A percentile compares a stretch with the other conserved stretches of the same genome.
Evolutionary conservation across 2,888 invertebrate species (phyloP).

Genomic region (Orthosia gracilis): DNA sequence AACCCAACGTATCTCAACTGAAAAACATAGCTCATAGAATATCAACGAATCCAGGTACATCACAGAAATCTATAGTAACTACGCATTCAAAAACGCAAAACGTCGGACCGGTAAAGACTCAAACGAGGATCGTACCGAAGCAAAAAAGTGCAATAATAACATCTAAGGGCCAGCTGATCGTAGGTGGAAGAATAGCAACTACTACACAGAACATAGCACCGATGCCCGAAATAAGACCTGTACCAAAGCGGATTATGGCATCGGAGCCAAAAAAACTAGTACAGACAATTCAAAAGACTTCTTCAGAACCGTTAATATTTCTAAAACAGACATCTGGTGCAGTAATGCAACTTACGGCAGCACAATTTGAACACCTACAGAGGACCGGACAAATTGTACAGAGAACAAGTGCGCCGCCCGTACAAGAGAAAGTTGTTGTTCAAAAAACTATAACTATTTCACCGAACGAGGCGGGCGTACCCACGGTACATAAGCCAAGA

Average conservation of each 20-base stretch:
- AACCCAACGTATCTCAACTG: conserved; percentile 81
- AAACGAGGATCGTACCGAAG: conserved; percentile 84
- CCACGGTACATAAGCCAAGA: conserved; percentile 77
- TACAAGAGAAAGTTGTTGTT: conserved; percentile 80
- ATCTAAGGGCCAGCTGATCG: conserved; percentile 91
- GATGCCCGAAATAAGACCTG: conserved; percentile 84
- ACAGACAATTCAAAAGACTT: conserved; percentile 81
- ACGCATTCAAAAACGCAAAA: conserved; percentile 65
- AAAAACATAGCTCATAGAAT: conserved; percentile 84
- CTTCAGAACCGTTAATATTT: conserved; percentile 85
- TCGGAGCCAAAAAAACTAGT: conserved; percentile 83
- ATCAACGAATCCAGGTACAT: conserved; percentile 71
- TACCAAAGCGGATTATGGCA: conserved; percentile 80
- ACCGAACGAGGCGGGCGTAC: conserved; percentile 73
- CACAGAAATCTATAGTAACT: conserved; percentile 77
- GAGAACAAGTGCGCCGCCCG: conserved; percentile 74
- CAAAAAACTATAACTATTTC: conserved; percentile 81
- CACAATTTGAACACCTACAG: conserved; percentile 89
- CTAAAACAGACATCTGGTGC: conserved; percentile 88
- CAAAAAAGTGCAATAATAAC: conserved; percentile 90
- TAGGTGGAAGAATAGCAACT: conserved; percentile 86
- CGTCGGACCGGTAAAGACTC: conserved; percentile 69
- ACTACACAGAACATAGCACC: conserved; percentile 88
- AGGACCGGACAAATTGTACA: conserved; percentile 88
- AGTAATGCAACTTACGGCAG: conserved; percentile 87